phyloP scores from a whole-genome alignment of 1,140 invertebrate species.

The Sarcophaga peregrina region DNA sequence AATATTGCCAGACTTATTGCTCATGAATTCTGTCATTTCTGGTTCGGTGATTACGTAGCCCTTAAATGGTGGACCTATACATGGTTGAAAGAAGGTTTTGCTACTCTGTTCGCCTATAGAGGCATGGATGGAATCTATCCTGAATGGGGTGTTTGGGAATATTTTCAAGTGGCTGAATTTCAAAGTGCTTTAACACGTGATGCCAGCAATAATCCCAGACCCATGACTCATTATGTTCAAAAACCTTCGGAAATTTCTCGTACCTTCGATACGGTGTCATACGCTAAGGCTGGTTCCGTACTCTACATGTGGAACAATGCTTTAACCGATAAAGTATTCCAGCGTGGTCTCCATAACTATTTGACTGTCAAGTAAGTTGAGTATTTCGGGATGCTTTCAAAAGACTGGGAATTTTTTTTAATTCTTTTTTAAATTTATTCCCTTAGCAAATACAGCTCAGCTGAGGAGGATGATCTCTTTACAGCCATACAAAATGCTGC shows the following conservation, averaged over 20 bases:
- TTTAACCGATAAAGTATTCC: slow-evolving; percentile 85
- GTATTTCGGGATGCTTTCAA: not conserved
- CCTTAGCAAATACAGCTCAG: slow-evolving; percentile 65
- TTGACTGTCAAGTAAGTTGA: slow-evolving; percentile 72
- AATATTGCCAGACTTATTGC: slow-evolving; percentile 71
- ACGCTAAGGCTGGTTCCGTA: slow-evolving; percentile 74
- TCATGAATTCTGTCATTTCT: slow-evolving; percentile 75
- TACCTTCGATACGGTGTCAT: slow-evolving; percentile 86
- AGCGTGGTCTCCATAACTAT: slow-evolving; percentile 82
- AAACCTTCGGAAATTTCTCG: slow-evolving; percentile 78
- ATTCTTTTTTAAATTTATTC: not conserved
- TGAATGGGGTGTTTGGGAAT: slow-evolving; percentile 82
- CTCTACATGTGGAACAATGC: slow-evolving; percentile 96
- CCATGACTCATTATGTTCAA: slow-evolving; percentile 79
- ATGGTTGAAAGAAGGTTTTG: slow-evolving; percentile 71
- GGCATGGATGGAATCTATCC: slow-evolving; percentile 68
- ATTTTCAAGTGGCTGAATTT: slow-evolving; percentile 78
- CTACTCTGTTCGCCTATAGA: slow-evolving; percentile 63
- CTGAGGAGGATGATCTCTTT: slow-evolving; percentile 77
- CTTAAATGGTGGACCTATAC: slow-evolving; percentile 74
- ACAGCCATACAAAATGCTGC: slow-evolving; percentile 71
- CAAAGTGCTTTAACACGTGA: slow-evolving; percentile 76
- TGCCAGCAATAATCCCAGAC: slow-evolving; percentile 73
- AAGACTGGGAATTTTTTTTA: not conserved
- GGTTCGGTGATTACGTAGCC: slow-evolving; percentile 77